Base-by-base conservation (phyloP, 1,140 invertebrate species). In the Euglossa dilemma region DNA sequence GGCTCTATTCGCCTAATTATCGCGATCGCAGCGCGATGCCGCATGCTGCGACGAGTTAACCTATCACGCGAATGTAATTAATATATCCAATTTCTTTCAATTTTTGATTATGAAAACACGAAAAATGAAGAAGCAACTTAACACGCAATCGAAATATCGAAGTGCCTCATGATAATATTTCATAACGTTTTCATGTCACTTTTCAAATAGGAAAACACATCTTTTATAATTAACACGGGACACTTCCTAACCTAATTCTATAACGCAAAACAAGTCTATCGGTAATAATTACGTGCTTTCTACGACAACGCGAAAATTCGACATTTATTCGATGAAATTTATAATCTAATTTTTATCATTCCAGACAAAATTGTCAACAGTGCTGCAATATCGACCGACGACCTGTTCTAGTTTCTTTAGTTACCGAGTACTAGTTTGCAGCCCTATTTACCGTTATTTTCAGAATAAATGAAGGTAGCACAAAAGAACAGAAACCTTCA, bases 361-460 rank as follows among this genome's bases (percentile, higher is more conserved):
- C 18, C 36, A 66, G 23, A 50, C 45, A 50, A 47, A 59, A n/a
- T 79, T 64, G 18, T 36, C 18, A 64, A 43, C 36, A 43, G 18
- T 59, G 36, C 50, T 2, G 20, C n/a, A 16, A 73, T 91, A 90
- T 91, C 84, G 90, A 91, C 85, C 89, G 90, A 91, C 89, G 90
- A 91, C 89, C 83, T 83, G 89, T 77, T 91, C 86, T 77, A 91
- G 86, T 91, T 91, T 88, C 77, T 43, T 52, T 43, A 66, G 9
- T 66, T 43, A 12, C 36, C 63, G n/a, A n/a, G 7, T 28, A 50
- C 70, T 50, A 80, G 28, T 63, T 57, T 59, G 50, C 25, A 57
- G 59, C 52, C 61, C 45, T 47, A 64, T 71, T 79, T 71, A 71
- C 45, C n/a, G 56, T 47, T 80, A 57, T 61, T 80, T 72, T 9